phyloP scores from a whole-genome alignment of 2,888 invertebrate species.

The Phyto melanocephala region DNA sequence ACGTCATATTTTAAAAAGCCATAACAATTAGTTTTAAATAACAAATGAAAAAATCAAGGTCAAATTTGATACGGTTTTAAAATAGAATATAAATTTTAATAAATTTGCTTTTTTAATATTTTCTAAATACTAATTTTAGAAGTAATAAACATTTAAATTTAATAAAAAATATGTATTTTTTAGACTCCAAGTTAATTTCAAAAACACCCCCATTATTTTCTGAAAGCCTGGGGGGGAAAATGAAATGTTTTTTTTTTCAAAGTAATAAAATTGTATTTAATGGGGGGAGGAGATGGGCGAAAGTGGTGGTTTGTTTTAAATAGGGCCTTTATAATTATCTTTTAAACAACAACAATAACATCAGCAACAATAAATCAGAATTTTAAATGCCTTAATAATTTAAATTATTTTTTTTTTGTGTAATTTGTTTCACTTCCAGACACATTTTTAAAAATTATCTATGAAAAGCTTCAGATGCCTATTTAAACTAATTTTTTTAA shows the following conservation, averaged over 20 bases:
- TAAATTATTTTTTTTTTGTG: not conserved
- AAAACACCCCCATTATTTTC: not conserved
- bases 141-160: too few relatives aligned
- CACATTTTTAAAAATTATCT: too few relatives aligned
- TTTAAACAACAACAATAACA: not conserved
- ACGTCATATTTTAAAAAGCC: not conserved
- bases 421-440: not conserved
- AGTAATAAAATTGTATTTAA: not conserved
- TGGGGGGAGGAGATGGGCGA: not conserved
- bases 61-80: too few relatives aligned
- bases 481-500: too few relatives aligned
- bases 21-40: not conserved
- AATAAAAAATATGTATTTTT: too few relatives aligned
- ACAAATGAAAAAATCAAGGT: not conserved
- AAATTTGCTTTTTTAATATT: too few relatives aligned
- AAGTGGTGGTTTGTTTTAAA: not conserved
- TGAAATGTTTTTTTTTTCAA: not conserved
- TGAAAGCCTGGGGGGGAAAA: not conserved
- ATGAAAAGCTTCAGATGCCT: too few relatives aligned
- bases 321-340: not conserved
- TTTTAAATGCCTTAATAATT: not conserved
- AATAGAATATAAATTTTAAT: too few relatives aligned
- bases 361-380: slow-evolving; percentile 5
- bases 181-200: not conserved
- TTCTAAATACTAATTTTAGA: too few relatives aligned